These are phyloP conservation scores for Mormyrus hasselquistii DNA, from an alignment of 2,797 vertebrate genomes.

Conservation along the genomic window DNA sequence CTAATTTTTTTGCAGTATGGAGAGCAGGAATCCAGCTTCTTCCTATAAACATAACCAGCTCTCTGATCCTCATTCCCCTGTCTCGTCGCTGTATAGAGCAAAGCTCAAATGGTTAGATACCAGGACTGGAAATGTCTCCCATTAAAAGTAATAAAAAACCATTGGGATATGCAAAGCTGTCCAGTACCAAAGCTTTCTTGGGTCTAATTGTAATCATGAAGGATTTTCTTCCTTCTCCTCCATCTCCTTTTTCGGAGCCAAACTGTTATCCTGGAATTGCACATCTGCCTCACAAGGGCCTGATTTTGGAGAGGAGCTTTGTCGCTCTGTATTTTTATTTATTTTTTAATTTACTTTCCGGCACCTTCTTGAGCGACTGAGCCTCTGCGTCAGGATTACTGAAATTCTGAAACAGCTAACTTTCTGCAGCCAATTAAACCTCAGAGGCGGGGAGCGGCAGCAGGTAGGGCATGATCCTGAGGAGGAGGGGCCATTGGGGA, in stretches of 20 bases:
- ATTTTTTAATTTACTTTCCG: neutral
- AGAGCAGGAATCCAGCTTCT: neutral
- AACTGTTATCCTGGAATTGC: neutral
- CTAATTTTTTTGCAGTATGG: neutral
- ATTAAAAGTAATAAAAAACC: neutral
- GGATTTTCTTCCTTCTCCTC: neutral
- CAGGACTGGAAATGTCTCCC: neutral
- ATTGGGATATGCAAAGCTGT: neutral
- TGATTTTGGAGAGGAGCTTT: neutral
- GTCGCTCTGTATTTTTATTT: neutral
- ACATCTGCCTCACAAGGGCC: neutral
- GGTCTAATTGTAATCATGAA: neutral
- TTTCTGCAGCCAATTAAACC: conserved; percentile 48
- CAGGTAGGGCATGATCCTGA: neutral
- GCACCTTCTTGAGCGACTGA: neutral
- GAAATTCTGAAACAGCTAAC: conserved; percentile 28
- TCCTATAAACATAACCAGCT: neutral
- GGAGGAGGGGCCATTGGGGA: neutral
- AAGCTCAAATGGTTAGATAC: no score
- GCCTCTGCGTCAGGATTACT: neutral
- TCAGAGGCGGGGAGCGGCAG: conserved; percentile 45
- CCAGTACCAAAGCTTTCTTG: neutral
- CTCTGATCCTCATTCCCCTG: neutral
- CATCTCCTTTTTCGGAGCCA: neutral
- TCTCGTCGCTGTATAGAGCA: neutral